phyloP scores from a whole-genome alignment of 2,888 invertebrate species.

The Sympetrum striolatum region DNA sequence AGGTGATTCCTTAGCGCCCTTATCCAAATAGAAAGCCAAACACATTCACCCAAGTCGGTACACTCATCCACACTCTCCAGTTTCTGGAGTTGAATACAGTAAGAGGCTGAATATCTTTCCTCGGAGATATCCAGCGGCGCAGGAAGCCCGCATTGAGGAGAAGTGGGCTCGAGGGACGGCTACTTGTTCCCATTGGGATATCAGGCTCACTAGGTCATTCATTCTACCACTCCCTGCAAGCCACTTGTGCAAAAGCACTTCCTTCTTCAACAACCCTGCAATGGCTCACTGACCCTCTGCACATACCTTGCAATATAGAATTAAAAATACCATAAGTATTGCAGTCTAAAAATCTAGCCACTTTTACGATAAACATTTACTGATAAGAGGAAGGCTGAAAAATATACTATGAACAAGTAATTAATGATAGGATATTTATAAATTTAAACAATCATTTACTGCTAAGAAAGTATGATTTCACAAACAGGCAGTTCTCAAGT shows the following conservation, averaged over 20 bases:
- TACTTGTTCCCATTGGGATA: not conserved
- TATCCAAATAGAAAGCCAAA: not conserved
- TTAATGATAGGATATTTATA: no score
- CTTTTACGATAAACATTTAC: no score
- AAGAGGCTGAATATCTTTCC: not conserved
- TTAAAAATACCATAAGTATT: no score
- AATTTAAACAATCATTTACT: no score
- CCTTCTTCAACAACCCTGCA: not conserved
- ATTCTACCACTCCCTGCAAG: not conserved
- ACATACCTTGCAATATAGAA: not conserved
- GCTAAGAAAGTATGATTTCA: no score
- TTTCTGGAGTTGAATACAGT: not conserved
- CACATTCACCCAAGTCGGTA: not conserved
- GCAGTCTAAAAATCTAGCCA: no score
- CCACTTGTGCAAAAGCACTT: not conserved
- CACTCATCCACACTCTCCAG: not conserved
- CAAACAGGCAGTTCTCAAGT: no score
- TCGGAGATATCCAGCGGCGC: not conserved
- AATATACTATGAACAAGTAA: no score
- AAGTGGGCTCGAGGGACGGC: not conserved
- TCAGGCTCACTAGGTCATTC: not conserved
- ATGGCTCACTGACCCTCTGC: not conserved
- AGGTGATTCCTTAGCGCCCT: not conserved
- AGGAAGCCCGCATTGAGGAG: not conserved
- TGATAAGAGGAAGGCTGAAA: no score